phyloP scores from a whole-genome alignment of 92 coral and sea anemone genomes.

The Anthopleura xanthogrammica region DNA sequence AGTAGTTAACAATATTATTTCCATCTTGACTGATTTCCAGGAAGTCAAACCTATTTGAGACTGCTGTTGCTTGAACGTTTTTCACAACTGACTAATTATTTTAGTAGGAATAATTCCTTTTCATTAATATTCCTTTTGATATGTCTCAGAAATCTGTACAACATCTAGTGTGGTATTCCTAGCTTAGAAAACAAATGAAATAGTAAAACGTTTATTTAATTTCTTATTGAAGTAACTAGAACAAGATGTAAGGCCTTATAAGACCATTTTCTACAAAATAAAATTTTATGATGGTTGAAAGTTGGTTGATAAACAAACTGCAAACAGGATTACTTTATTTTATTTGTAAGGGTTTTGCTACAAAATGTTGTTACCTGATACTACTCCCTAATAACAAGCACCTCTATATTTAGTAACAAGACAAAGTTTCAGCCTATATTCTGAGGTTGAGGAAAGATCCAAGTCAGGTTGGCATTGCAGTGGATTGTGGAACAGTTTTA shows the following conservation, averaged over 20 bases:
- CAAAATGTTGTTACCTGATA: no score
- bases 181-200: background rate
- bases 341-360: no score
- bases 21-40: background rate
- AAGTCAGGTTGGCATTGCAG: no score
- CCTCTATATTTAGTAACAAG: no score
- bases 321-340: no score
- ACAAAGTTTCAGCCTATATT: no score
- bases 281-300: background rate
- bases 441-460: no score
- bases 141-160: background rate
- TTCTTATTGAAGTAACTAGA: background rate
- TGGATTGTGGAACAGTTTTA: no score
- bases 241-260: background rate
- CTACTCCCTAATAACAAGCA: no score
- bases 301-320: background rate
- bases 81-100: background rate
- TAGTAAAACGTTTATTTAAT: conserved; percentile 5
- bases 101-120: background rate
- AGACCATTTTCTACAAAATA: conserved; percentile 26
- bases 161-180: background rate
- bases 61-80: background rate
- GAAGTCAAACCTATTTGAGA: background rate
- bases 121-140: background rate
- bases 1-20: background rate